Conservation (phyloP, 1,140 invertebrate genomes). For the Ridgeia piscesae region DNA sequence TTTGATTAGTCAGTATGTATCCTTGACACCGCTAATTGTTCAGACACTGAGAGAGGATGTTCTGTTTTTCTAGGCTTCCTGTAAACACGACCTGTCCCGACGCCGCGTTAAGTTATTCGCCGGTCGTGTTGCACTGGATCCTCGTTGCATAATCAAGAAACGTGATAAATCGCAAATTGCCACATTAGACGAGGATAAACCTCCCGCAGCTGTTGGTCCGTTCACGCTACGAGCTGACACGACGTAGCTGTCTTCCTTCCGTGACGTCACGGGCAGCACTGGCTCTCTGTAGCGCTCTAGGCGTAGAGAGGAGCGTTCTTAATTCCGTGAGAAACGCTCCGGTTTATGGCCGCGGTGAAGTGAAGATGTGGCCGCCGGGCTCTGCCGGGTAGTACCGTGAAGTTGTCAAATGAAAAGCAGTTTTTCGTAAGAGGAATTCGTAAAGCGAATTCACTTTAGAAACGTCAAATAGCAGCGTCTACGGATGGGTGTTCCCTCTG, state of each 20-base stretch:
- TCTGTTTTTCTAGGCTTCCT: too few relatives aligned
- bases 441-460: neutral
- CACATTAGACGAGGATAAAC: neutral
- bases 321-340: neutral
- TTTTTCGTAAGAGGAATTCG: neutral
- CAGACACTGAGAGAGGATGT: too few relatives aligned
- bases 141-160: neutral
- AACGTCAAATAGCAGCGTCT: neutral
- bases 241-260: neutral
- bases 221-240: neutral
- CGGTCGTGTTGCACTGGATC: neutral
- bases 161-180: neutral
- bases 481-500: neutral
- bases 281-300: neutral
- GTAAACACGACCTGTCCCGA: too few relatives aligned
- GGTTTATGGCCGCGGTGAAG: neutral
- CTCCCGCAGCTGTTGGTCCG: neutral
- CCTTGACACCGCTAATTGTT: too few relatives aligned
- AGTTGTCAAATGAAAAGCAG: neutral
- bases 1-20: too few relatives aligned
- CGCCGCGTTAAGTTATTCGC: neutral
- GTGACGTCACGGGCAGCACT: neutral
- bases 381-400: neutral
- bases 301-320: neutral
- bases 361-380: neutral